phyloP scores from a whole-genome alignment of 2,797 vertebrate genomes.

The Toxotes lorentzi region DNA sequence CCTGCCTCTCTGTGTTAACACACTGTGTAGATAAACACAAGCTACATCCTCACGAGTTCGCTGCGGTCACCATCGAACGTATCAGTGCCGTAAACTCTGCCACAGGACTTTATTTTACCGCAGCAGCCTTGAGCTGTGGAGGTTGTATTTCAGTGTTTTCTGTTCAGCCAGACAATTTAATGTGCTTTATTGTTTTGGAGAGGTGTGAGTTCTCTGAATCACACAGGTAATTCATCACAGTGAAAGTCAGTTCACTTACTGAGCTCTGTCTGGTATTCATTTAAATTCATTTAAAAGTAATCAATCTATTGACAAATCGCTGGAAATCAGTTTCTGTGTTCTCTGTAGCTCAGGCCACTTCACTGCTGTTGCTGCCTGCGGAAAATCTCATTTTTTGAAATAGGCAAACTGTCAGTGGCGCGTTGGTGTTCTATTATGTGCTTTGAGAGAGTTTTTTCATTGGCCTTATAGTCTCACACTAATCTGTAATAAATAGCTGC shows the following conservation, averaged over 20 bases:
- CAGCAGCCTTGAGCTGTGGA: conserved; percentile 5
- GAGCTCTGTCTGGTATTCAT: conserved; percentile 12
- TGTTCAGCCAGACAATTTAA: conserved; percentile 10
- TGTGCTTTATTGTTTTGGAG: conserved; percentile 22
- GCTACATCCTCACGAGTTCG: conserved; percentile 36
- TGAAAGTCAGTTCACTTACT: conserved; percentile 15
- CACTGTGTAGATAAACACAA: conserved; percentile 38
- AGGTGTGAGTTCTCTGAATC: conserved; percentile 21
- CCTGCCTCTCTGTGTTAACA: conserved; percentile 53
- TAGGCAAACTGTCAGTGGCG: neutral
- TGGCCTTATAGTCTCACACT: conserved; percentile 7
- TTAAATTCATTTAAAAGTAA: conserved; percentile 30
- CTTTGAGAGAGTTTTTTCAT: conserved; percentile 21
- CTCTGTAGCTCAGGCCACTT: conserved; percentile 4
- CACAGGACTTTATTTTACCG: neutral
- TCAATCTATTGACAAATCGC: conserved; percentile 44
- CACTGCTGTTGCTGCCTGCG: conserved; percentile 1
- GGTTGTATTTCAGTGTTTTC: conserved; percentile 16
- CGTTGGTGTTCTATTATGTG: conserved; percentile 5
- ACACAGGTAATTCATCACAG: conserved; percentile 6
- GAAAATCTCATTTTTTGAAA: conserved; percentile 28
- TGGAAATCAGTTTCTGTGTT: conserved; percentile 14
- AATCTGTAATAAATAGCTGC: conserved; percentile 47
- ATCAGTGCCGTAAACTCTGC: neutral
- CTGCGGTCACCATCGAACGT: conserved; percentile 21